These are phyloP conservation scores for Cataglyphis altisquamis DNA, from an alignment of 2,888 invertebrate genomes.

Conservation along the genomic window DNA sequence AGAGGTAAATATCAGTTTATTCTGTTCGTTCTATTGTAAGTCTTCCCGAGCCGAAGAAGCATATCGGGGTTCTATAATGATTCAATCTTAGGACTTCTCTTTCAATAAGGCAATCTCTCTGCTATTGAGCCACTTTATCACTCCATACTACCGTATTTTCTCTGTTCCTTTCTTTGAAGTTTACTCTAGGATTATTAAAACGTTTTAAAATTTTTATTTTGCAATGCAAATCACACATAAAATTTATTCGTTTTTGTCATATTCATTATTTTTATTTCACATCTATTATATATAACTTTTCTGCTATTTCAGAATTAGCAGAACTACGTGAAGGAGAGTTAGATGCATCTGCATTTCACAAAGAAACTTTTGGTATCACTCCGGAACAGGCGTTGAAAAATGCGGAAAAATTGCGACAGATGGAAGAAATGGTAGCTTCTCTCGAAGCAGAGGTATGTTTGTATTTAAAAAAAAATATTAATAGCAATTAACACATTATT, in stretches of 20 bases:
- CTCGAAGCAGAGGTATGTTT: conserved; percentile 82
- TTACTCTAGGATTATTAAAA: background rate
- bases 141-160: too few species aligned
- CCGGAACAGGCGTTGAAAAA: conserved; percentile 82
- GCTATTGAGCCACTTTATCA: too few species aligned
- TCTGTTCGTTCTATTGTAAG: conserved; percentile 9
- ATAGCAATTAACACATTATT: background rate
- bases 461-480: background rate
- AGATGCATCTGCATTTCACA: conserved; percentile 80
- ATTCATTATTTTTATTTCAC: background rate
- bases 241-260: background rate
- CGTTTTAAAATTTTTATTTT: conserved; percentile 12
- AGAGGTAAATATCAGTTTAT: conserved; percentile 73
- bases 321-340: conserved; percentile 77
- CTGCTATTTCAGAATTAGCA: conserved; percentile 75
- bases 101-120: too few species aligned
- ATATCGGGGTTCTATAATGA: too few species aligned
- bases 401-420: conserved; percentile 82
- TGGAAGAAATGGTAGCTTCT: conserved; percentile 82
- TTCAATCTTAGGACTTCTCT: too few species aligned
- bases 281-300: background rate
- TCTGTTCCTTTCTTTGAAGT: too few species aligned
- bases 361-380: conserved; percentile 81
- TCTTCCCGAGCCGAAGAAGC: background rate
- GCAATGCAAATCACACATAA: background rate